Conservation (phyloP, 2,888 invertebrate genomes). For the Drosophila anomalata region DNA sequence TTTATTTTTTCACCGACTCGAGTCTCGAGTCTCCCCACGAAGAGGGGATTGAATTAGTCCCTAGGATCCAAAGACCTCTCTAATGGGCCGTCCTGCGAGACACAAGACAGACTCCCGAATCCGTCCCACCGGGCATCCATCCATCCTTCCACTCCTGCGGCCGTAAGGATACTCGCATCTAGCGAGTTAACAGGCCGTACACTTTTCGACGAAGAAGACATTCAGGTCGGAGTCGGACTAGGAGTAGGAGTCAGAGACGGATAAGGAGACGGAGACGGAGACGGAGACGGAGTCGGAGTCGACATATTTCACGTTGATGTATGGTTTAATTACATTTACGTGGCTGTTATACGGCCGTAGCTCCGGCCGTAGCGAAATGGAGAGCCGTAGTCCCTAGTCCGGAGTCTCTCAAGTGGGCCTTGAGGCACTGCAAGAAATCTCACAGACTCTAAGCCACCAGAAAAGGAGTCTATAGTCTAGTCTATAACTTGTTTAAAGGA, state of each 20-base stretch:
- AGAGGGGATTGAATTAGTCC: conserved; percentile 30
- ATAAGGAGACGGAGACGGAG: conserved; percentile 44
- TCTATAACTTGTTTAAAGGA: conserved; percentile 4
- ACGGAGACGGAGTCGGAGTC: conserved; percentile 44
- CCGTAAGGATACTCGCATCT: neutral
- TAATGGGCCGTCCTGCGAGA: conserved; percentile 19
- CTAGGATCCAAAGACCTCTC: neutral
- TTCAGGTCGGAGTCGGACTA: conserved; percentile 6
- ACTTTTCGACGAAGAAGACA: neutral
- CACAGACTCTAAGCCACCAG: too few species aligned
- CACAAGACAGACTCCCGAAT: conserved; percentile 11
- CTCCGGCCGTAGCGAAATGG: conserved; percentile 7
- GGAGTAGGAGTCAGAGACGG: conserved; percentile 46
- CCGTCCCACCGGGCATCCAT: conserved; percentile 8
- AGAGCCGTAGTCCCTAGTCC: neutral
- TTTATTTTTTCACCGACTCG: conserved; percentile 28
- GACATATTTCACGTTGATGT: conserved; percentile 79
- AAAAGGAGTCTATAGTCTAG: too few species aligned
- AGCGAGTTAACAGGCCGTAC: conserved; percentile 48
- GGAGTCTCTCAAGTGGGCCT: neutral
- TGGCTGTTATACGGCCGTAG: conserved; percentile 62
- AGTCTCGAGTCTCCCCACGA: too few species aligned
- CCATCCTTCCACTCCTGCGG: neutral
- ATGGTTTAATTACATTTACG: conserved; percentile 79
- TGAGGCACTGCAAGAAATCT: neutral